Conservation (phyloP, 2,888 invertebrate species). For the Atrina japonica region DNA sequence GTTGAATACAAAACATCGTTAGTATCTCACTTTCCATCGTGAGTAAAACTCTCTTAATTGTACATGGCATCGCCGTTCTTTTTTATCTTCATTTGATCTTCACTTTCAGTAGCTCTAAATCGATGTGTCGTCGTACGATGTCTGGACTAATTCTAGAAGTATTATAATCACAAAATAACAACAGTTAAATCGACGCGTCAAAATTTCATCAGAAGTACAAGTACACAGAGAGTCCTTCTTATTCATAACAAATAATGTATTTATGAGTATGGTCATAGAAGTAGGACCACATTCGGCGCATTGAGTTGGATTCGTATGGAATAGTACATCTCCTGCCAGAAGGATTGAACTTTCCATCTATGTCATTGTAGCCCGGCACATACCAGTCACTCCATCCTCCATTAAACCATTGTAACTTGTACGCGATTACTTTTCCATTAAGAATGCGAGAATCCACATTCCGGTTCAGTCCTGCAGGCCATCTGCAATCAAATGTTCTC, state of each 20-base stretch:
- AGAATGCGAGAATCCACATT: constrained; percentile 24
- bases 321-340: background rate
- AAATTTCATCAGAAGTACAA: no score
- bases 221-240: no score
- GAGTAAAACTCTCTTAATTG: no score
- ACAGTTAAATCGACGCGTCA: no score
- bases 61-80: no score
- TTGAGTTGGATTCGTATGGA: constrained; percentile 7
- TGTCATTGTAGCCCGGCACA: constrained; percentile 41
- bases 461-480: constrained; percentile 34
- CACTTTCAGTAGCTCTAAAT: no score
- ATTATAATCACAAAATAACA: no score
- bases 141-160: no score
- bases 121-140: no score
- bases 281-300: constrained; percentile 31
- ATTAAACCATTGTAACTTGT: constrained; percentile 40
- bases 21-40: no score
- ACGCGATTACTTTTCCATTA: constrained; percentile 32
- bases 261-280: constrained; percentile 44
- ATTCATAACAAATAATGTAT: constrained; percentile 41
- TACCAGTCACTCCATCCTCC: constrained; percentile 37
- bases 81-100: no score
- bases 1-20: no score
- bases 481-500: constrained; percentile 28
- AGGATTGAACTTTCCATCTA: constrained; percentile 35